Percentiles rank a stretch among this genome's conserved stretches.
Evolutionary conservation across 2,888 invertebrate species (phyloP).

Genomic region (Chrysolina oricalcia): DNA sequence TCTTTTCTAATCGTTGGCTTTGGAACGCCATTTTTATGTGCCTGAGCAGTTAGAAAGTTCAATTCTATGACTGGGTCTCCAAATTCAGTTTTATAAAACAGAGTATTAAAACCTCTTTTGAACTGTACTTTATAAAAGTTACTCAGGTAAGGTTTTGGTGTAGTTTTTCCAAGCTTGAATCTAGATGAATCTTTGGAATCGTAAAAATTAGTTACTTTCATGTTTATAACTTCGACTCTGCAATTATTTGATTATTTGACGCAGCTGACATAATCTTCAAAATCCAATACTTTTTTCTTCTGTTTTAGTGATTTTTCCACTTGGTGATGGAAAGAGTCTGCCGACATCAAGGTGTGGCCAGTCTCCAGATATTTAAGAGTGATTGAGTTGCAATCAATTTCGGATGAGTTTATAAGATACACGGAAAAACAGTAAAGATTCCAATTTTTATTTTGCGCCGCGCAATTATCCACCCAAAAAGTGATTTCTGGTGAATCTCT

Average conservation of each 20-base stretch:
- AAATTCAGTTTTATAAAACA: conserved; percentile 25
- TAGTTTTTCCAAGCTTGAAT: conserved; percentile 38
- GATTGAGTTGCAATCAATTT: background rate
- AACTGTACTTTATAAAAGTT: conserved; percentile 28
- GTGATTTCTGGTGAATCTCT: background rate
- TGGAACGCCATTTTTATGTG: too few species aligned
- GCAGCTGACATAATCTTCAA: conserved; percentile 36
- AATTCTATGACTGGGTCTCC: background rate
- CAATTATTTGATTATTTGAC: conserved; percentile 36
- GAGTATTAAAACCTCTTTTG: conserved; percentile 30
- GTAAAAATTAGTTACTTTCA: conserved; percentile 16
- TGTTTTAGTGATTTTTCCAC: conserved; percentile 38
- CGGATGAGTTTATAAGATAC: too few species aligned
- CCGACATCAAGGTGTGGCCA: too few species aligned
- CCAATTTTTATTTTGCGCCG: background rate
- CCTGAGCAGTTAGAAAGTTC: too few species aligned
- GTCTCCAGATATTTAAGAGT: conserved; percentile 19
- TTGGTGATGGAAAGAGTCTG: conserved; percentile 40
- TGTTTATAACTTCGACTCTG: conserved; percentile 22
- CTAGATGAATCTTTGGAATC: conserved; percentile 34
- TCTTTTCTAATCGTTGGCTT: too few species aligned
- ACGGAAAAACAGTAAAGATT: background rate
- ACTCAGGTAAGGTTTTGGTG: conserved; percentile 24
- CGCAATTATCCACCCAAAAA: background rate
- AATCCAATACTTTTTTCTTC: conserved; percentile 37